A percentile compares a stretch with the other conserved stretches of the same genome.
Evolutionary conservation across 1,140 invertebrate species (phyloP).

Genomic region (Olivierus martensii): DNA sequence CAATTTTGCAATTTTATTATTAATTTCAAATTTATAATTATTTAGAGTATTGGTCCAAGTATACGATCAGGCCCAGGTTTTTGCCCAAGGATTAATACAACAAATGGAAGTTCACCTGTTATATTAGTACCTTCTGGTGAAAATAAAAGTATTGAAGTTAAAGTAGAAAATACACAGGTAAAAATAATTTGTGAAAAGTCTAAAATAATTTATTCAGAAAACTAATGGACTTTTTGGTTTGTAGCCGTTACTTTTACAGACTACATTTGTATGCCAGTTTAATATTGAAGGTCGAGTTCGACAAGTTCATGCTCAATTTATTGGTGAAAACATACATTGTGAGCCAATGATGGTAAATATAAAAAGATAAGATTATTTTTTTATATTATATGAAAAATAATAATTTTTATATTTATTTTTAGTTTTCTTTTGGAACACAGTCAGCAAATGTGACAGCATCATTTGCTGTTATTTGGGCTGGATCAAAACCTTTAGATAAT

Average conservation of each 20-base stretch:
- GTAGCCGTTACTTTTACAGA: constrained; percentile 85
- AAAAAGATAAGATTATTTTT: neutral
- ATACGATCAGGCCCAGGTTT: constrained; percentile 83
- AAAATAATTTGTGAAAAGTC: too few relatives aligned
- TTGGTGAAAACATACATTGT: constrained; percentile 88
- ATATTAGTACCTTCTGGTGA: constrained; percentile 81
- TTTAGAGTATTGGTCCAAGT: constrained; percentile 51
- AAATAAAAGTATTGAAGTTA: constrained; percentile 75
- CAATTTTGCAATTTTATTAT: neutral
- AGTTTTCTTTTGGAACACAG: constrained; percentile 22
- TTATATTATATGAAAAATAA: neutral
- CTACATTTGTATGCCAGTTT: constrained; percentile 86
- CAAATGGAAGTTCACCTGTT: constrained; percentile 54
- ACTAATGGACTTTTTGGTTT: neutral
- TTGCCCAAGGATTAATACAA: constrained; percentile 84
- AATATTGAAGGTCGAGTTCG: constrained; percentile 89
- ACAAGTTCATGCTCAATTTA: constrained; percentile 72
- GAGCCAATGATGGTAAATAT: constrained; percentile 47
- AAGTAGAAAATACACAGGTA: constrained; percentile 67
- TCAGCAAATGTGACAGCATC: constrained; percentile 81
- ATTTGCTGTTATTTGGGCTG: constrained; percentile 91
- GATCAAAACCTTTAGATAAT: constrained; percentile 86
- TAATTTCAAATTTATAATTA: neutral
- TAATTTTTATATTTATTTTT: neutral
- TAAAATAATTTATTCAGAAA: neutral